Conservation (phyloP, 2,888 invertebrate genomes). For the Stomorhina lunata region DNA sequence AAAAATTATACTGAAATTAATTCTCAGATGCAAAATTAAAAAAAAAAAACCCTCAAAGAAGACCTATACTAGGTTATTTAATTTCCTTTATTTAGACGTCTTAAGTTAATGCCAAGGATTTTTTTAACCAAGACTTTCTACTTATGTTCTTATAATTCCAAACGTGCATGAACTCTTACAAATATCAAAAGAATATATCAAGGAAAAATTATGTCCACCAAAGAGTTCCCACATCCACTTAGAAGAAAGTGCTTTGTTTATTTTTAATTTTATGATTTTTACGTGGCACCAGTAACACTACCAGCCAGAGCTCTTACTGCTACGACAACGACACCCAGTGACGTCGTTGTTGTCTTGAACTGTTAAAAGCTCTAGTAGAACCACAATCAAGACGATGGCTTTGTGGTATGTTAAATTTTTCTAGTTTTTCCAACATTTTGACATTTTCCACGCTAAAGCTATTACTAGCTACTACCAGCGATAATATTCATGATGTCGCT, state of each 20-base stretch:
- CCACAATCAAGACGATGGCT: conserved; percentile 47
- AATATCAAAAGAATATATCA: neutral
- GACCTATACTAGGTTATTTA: too few species aligned
- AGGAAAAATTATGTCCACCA: neutral
- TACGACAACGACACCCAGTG: neutral
- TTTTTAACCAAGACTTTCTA: too few species aligned
- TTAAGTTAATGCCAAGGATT: too few species aligned
- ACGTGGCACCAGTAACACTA: neutral
- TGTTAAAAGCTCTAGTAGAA: conserved; percentile 20
- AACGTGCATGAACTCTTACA: neutral
- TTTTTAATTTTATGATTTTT: conserved; percentile 50
- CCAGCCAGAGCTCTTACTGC: neutral
- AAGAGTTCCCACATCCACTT: conserved; percentile 5
- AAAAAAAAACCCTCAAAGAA: too few species aligned
- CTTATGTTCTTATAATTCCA: neutral
- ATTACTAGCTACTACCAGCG: conserved; percentile 8
- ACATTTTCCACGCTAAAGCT: neutral
- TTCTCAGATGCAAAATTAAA: too few species aligned
- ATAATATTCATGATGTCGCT: conserved; percentile 14
- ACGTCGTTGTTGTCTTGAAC: conserved; percentile 39
- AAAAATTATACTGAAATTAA: neutral
- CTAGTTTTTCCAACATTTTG: conserved; percentile 10
- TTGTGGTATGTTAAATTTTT: conserved; percentile 43
- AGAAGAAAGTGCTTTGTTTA: conserved; percentile 41
- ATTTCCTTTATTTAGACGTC: too few species aligned